A percentile compares a stretch with the other conserved stretches of the same genome.
Evolutionary conservation across 2,113 vertebrate genomes (phyloP).

Genomic region (Ailuropoda melanoleuca): DNA sequence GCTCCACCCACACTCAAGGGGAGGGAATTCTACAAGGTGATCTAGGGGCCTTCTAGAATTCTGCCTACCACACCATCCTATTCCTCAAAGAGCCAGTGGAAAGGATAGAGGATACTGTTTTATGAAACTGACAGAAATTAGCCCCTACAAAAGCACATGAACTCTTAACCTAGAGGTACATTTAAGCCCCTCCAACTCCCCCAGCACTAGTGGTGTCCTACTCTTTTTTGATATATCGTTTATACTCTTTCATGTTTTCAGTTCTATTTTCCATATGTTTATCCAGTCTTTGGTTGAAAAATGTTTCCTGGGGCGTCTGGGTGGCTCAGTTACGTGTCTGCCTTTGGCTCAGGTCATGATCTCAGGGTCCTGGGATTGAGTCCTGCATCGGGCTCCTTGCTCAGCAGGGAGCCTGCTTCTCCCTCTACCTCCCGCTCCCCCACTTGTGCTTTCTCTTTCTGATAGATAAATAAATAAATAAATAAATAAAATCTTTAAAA

Average conservation of each 20-base stretch:
- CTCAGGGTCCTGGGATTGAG: too few relatives aligned
- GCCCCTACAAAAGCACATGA: not conserved
- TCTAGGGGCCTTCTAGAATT: not conserved
- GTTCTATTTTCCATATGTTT: slow-evolving; percentile 12
- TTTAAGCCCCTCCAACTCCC: not conserved
- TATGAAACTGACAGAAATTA: not conserved
- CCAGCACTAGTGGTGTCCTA: not conserved
- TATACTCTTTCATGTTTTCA: not conserved
- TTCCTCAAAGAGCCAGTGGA: not conserved
- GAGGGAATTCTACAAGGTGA: not conserved
- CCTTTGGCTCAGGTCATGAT: too few relatives aligned
- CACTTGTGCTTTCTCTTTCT: too few relatives aligned
- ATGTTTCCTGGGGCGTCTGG: not conserved
- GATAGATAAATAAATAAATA: too few relatives aligned
- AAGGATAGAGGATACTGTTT: not conserved
- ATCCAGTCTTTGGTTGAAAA: slow-evolving; percentile 19
- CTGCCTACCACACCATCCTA: not conserved
- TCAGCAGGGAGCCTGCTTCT: too few relatives aligned
- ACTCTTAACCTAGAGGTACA: not conserved
- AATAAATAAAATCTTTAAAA: too few relatives aligned
- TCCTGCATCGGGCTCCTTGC: too few relatives aligned
- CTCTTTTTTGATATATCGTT: not conserved
- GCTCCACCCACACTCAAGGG: not conserved
- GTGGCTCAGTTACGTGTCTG: not conserved
- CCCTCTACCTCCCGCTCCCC: too few relatives aligned